Evolutionary conservation across 2,797 vertebrate genomes (phyloP), one percentile per base, ranked within the genome.

Genomic region (Simalia tracyae): DNA sequence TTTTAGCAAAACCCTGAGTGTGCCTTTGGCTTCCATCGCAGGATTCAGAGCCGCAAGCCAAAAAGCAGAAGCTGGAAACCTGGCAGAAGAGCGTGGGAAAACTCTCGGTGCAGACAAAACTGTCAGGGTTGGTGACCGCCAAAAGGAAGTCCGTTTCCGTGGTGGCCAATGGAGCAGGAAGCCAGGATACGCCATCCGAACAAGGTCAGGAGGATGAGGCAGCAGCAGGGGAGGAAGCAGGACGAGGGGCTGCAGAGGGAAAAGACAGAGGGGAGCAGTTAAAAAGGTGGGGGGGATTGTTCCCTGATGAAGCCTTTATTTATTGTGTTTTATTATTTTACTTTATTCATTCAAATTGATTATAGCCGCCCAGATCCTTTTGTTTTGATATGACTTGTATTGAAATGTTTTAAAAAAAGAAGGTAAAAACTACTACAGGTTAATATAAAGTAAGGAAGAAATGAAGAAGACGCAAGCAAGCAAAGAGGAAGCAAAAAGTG

Each of bases 31-130:
- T 4, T 17, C 7, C 19, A 36, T 50, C 2, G 0, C 59, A 96
- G 87, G 61, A 92, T 2, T 15, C 26, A 7, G 98, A 98, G 96
- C 95, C 93, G 54, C 96, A 94, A 24, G 91, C 94, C 54, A 98
- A 98, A 96, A 98, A 95, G 94, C 96, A 93, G 28, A 98, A 98
- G 94, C 91, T 89, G 0, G 98, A 98, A 95, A 98, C 97, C 95
- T 98, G 98, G 98, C 99, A 99, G 94, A 96, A 95, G 42, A 98
- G 98, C 0, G 97, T 98, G 0, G 98, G 98, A 26, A 97, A 96
- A 0, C 88, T 98, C 86, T 96, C 97, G 1, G 95, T 85, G 93
- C 96, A 94, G 87, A 76, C 96, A 4, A 94, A 96, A 1, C 97
- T 99, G 2, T 98, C 98, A 0, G 97, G 98, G 42, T 96, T 99